Conservation (phyloP, 2,113 vertebrate genomes). For the Gopherus evgoodei region DNA sequence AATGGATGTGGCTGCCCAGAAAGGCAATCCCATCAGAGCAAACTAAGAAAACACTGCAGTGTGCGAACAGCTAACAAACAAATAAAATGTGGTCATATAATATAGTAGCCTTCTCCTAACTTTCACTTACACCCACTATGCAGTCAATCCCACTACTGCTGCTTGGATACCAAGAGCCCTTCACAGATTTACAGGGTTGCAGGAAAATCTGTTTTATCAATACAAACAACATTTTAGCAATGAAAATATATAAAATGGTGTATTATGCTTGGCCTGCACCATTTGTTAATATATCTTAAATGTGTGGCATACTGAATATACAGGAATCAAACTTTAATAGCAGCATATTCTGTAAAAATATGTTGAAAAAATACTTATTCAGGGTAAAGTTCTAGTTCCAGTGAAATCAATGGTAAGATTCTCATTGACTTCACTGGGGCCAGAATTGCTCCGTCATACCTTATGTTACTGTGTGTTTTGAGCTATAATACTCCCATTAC, state of each 20-base stretch:
- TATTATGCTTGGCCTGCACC: neutral
- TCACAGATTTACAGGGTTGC: neutral
- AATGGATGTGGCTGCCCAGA: neutral
- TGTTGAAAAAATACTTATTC: neutral
- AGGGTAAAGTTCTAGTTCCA: neutral
- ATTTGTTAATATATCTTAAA: neutral
- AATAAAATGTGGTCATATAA: neutral
- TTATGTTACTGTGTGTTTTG: neutral
- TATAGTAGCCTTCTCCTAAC: neutral
- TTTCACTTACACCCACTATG: neutral
- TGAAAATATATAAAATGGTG: neutral
- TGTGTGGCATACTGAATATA: no score
- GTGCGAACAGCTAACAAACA: neutral
- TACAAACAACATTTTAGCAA: slow-evolving; percentile 8
- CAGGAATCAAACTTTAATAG: no score
- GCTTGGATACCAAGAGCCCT: neutral
- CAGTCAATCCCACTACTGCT: neutral
- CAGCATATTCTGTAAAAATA: neutral
- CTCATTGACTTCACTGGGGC: neutral
- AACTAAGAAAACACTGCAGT: neutral
- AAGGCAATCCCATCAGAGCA: neutral
- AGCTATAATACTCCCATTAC: neutral
- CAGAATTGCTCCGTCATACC: neutral
- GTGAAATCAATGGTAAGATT: neutral
- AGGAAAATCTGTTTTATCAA: slow-evolving; percentile 11